These are phyloP conservation scores for Rosalia funebris DNA, from an alignment of 2,888 invertebrate species.

Conservation along the genomic window DNA sequence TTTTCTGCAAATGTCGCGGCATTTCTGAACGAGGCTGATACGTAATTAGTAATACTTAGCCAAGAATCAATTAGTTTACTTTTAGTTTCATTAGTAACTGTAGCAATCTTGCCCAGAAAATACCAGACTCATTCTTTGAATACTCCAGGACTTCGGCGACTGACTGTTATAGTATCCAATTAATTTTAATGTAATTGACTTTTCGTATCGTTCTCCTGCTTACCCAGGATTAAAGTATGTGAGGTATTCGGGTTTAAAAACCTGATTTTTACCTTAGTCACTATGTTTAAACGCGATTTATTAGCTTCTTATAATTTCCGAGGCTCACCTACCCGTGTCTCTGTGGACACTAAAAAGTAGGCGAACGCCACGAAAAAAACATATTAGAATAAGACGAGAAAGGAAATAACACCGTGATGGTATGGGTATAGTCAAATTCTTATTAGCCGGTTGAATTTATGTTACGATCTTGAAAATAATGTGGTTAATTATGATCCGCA, in stretches of 20 bases:
- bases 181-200: slow-evolving; percentile 61
- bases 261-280: slow-evolving; percentile 17
- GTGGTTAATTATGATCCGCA: too few relatives aligned
- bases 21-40: background rate
- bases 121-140: slow-evolving; percentile 48
- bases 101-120: slow-evolving; percentile 33
- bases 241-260: slow-evolving; percentile 38
- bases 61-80: slow-evolving; percentile 44
- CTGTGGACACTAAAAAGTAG: background rate
- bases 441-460: too few relatives aligned
- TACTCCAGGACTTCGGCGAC: slow-evolving; percentile 45
- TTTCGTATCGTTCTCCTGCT: slow-evolving; percentile 47
- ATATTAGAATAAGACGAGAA: background rate
- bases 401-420: background rate
- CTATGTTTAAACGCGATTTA: slow-evolving; percentile 6
- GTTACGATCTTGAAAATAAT: too few relatives aligned
- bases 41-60: slow-evolving; percentile 3
- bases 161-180: slow-evolving; percentile 56
- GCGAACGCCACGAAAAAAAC: background rate
- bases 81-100: slow-evolving; percentile 48
- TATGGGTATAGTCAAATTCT: background rate
- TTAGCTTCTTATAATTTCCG: slow-evolving; percentile 1
- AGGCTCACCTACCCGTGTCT: slow-evolving; percentile 2
- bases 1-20: background rate
- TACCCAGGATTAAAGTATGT: slow-evolving; percentile 41